Conservation (phyloP, 2,888 invertebrate species). For the Calameuta idolon region DNA sequence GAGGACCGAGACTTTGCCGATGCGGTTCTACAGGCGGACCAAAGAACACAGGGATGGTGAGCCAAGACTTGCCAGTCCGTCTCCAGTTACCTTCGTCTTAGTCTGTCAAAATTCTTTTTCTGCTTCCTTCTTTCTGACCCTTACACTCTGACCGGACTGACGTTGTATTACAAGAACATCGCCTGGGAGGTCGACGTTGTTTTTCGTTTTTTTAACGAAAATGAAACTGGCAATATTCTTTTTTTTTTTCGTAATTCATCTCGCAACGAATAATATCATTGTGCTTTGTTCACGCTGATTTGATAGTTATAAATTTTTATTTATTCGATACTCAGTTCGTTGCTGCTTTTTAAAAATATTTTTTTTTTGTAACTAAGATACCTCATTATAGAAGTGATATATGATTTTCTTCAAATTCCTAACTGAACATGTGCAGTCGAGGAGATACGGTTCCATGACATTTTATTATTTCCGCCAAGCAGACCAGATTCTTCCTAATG, state of each 20-base stretch:
- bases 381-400: not conserved
- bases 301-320: not conserved
- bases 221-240: no score
- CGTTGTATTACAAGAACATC: not conserved
- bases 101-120: slow-evolving; percentile 34
- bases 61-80: slow-evolving; percentile 14
- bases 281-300: not conserved
- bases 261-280: not conserved
- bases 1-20: not conserved
- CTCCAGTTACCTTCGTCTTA: slow-evolving; percentile 46
- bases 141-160: not conserved
- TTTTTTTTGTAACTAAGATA: not conserved
- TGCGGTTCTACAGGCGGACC: slow-evolving; percentile 10
- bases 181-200: not conserved
- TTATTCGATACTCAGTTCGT: not conserved
- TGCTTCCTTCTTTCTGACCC: slow-evolving; percentile 30
- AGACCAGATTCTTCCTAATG: not conserved
- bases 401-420: not conserved
- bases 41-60: slow-evolving; percentile 20
- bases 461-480: not conserved
- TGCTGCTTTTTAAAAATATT: not conserved
- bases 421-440: not conserved
- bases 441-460: not conserved
- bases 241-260: not conserved
- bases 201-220: not conserved